phyloP scores from a whole-genome alignment of 1,140 invertebrate species.

The Homarus americanus region DNA sequence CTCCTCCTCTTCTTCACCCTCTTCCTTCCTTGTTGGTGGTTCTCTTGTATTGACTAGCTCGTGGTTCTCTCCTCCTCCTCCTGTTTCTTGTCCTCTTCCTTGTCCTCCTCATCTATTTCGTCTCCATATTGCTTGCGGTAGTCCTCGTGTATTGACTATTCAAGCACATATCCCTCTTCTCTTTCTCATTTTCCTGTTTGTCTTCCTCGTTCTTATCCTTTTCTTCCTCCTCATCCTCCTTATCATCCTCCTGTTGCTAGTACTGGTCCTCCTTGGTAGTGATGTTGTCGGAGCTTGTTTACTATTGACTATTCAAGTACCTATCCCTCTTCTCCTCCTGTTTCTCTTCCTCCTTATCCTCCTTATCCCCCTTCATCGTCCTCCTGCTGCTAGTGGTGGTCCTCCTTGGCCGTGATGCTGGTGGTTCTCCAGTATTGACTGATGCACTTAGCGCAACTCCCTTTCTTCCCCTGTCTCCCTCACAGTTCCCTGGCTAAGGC shows the following conservation, averaged over 20 bases:
- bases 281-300: no score
- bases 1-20: not conserved
- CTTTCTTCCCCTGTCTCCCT: slow-evolving; percentile 67
- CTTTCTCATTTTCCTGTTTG: not conserved
- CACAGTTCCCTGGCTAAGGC: slow-evolving; percentile 62
- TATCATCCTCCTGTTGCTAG: not conserved
- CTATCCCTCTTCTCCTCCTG: no score
- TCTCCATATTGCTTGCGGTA: not conserved
- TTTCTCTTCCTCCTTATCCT: not conserved
- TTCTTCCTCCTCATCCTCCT: not conserved
- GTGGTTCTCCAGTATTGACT: slow-evolving; percentile 61
- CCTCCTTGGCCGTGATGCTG: not conserved
- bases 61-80: not conserved
- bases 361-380: not conserved
- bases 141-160: no score
- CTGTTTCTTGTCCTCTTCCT: not conserved
- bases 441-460: slow-evolving; percentile 71
- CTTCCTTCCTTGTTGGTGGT: no score
- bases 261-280: no score
- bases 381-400: not conserved
- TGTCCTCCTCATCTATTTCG: not conserved
- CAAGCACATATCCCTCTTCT: not conserved
- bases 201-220: not conserved
- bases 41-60: no score
- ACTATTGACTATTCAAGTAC: no score